phyloP scores from a whole-genome alignment of 2,888 invertebrate genomes.

The Calameuta filiformis region DNA sequence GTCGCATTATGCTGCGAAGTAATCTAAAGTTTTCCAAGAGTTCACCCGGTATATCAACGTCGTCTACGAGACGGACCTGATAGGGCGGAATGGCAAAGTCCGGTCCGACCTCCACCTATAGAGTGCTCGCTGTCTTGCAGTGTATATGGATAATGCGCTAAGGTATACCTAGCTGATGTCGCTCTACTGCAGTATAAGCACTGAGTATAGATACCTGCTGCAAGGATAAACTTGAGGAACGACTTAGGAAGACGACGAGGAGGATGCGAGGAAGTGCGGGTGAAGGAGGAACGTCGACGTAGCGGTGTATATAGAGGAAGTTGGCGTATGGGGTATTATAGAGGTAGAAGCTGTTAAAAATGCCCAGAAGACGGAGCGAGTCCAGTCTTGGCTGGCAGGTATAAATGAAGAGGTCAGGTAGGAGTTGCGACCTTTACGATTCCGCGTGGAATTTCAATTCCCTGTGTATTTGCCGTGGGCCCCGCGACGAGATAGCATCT shows the following conservation, averaged over 20 bases:
- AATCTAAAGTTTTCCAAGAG: constrained; percentile 53
- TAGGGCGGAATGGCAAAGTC: neutral
- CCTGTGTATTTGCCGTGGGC: neutral
- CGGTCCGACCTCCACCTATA: neutral
- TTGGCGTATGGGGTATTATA: neutral
- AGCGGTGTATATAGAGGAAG: neutral
- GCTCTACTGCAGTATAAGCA: neutral
- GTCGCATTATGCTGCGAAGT: constrained; percentile 52
- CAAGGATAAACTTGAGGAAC: neutral
- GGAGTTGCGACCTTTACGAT: neutral
- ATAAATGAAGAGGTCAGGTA: neutral
- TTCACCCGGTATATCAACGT: neutral
- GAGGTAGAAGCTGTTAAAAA: neutral
- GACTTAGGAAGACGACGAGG: neutral
- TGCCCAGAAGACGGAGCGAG: neutral
- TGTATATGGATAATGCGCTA: neutral
- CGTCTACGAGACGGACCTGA: neutral
- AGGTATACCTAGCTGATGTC: neutral
- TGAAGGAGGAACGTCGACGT: neutral
- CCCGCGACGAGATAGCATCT: neutral
- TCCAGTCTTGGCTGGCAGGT: neutral
- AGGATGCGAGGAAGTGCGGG: neutral
- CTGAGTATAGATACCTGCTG: neutral
- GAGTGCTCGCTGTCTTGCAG: neutral
- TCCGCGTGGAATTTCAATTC: constrained; percentile 2